Conservation (phyloP, 2,113 vertebrate species). For the Riparia riparia region DNA sequence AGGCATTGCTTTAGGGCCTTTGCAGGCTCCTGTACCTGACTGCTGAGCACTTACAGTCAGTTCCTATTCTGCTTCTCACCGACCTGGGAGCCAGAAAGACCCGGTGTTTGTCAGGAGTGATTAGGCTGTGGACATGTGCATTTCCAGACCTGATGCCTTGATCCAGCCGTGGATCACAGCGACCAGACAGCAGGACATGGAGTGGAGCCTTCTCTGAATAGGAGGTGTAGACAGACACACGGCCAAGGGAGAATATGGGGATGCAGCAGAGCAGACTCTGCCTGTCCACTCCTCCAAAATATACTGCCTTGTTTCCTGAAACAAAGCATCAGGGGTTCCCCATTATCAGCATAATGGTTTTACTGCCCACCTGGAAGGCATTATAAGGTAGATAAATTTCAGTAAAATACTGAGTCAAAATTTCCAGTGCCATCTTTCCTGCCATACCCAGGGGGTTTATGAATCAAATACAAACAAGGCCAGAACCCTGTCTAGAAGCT, state of each 20-base stretch:
- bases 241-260: not conserved
- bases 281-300: not conserved
- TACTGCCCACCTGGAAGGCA: not conserved
- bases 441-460: not conserved
- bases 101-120: not conserved
- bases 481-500: slow-evolving; percentile 10
- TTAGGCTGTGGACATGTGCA: not conserved
- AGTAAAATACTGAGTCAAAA: not conserved
- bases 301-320: not conserved
- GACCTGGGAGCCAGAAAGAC: not conserved
- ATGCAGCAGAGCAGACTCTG: not conserved
- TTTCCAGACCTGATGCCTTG: not conserved
- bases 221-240: not conserved
- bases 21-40: not conserved
- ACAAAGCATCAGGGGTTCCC: not conserved
- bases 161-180: rapidly evolving
- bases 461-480: slow-evolving; percentile 13
- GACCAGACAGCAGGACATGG: not conserved
- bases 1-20: not conserved
- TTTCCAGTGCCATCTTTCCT: not conserved
- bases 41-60: not conserved
- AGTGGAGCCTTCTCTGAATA: not conserved
- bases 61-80: not conserved
- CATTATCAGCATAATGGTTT: not conserved
- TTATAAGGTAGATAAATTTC: not conserved